Conservation (phyloP, 37 sponge, comb jelly and placozoan species). For the Theonella swinhoei region DNA sequence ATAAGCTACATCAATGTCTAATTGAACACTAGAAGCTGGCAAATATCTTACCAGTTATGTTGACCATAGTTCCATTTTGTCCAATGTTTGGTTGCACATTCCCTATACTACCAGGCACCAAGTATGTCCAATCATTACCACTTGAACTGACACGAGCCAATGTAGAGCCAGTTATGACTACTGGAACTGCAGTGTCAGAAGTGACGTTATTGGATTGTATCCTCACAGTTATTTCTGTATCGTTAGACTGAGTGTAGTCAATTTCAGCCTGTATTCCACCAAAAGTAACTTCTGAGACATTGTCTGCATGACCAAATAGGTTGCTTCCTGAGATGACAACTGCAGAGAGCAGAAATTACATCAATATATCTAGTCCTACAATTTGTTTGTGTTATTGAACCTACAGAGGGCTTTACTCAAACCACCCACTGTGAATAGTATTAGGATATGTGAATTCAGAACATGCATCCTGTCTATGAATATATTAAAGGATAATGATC, state of each 20-base stretch:
- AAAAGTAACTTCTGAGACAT: constrained; percentile 43
- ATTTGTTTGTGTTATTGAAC: no score
- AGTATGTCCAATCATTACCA: constrained; percentile 61
- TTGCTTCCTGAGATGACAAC: constrained; percentile 68
- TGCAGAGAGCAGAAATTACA: constrained; percentile 29
- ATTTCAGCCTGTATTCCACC: constrained; percentile 32
- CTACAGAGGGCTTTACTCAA: no score
- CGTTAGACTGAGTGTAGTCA: constrained; percentile 22
- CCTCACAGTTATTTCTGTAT: constrained; percentile 32
- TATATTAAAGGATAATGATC: not conserved
- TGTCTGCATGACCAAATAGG: constrained; percentile 61
- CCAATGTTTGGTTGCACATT: constrained; percentile 50
- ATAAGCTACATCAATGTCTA: no score
- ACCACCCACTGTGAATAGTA: no score
- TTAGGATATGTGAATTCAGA: no score
- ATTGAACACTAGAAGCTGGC: no score
- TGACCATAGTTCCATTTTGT: constrained; percentile 58
- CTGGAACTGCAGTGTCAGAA: not conserved
- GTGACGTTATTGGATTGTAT: not conserved
- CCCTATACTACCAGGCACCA: constrained; percentile 29
- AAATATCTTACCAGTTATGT: constrained; percentile 36
- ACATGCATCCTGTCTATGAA: no score
- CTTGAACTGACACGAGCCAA: constrained; percentile 29
- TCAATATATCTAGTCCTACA: no score
- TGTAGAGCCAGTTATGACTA: constrained; percentile 32